Evolutionary conservation across 2,113 vertebrate genomes (phyloP), one percentile per base, ranked within the genome.

Genomic region (Silurus glanis): DNA sequence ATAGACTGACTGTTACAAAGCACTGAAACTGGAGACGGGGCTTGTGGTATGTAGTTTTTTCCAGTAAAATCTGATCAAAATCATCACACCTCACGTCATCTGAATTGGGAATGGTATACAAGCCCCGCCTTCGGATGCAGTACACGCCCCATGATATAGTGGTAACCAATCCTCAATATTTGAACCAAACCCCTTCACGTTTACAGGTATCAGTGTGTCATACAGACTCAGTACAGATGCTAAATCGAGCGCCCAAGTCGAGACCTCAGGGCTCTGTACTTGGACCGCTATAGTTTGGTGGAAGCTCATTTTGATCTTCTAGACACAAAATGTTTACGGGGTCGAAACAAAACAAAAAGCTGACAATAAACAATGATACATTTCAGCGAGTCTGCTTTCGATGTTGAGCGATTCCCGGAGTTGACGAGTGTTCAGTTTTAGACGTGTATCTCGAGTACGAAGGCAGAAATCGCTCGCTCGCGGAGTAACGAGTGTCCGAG

Each of bases 251-350:
- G 2, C 25, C 16, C 37, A 25, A 53, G 6, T 23, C 6, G 23
- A 76, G 74, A 23, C 74, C 74, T 76, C 74, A 76, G 74, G 74
- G 74, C 51, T 55, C 23, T 8, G 51, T 76, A n/a, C 74, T 25
- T 12, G 2, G 49, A 3, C 49, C 51, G 21, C 74, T 37, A 37
- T 37, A 37, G 37, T 37, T 37, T 37, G 37, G 37, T 37, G 37
- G 37, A 37, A 37, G 37, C 37, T 37, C 14, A 17, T 37, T 49
- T 72, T 3, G 19, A 21, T 8, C 28, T 9, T 19, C 28, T 37
- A 6, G 17, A 71, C 67, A 21, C 17, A 23, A 37, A 16, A 13
- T 7, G 14, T 17, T 45, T 17, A 71, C 37, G 28, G 1, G 0
- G 64, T 4, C 5, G 8, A 25, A 64, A 23, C 9, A 8, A 64